A percentile compares a stretch with the other conserved stretches of the same genome.
Evolutionary conservation across 2,113 vertebrate genomes (phyloP).

Genomic region (Calyptomena viridis): DNA sequence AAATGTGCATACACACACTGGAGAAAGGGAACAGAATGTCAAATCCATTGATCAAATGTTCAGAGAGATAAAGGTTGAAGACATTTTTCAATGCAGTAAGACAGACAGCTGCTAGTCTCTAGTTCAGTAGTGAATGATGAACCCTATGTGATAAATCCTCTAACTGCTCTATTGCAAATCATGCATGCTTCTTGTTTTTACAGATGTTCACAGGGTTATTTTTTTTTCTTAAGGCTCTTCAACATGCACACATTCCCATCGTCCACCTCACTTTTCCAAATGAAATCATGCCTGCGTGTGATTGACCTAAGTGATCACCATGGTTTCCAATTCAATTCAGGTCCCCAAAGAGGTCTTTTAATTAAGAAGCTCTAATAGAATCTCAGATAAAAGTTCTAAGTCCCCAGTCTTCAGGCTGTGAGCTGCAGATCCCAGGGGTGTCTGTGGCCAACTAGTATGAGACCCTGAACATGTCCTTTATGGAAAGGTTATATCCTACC

Average conservation of each 20-base stretch:
- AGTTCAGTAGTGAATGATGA: neutral
- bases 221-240: neutral
- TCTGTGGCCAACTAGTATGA: neutral
- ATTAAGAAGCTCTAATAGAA: slow-evolving; percentile 55
- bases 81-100: neutral
- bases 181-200: neutral
- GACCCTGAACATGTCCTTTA: neutral
- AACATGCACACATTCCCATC: neutral
- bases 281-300: neutral
- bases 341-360: slow-evolving; percentile 52
- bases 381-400: neutral
- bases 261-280: slow-evolving; percentile 7
- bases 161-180: neutral
- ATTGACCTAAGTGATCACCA: slow-evolving; percentile 41
- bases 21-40: neutral
- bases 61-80: neutral
- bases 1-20: neutral
- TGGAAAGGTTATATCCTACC: neutral
- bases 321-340: slow-evolving; percentile 49
- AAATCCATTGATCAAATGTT: neutral
- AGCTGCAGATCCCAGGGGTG: neutral
- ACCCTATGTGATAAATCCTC: neutral
- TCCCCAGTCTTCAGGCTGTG: neutral
- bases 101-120: neutral
- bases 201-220: neutral